phyloP scores from a whole-genome alignment of 2,113 vertebrate genomes.

The Anser cygnoides region DNA sequence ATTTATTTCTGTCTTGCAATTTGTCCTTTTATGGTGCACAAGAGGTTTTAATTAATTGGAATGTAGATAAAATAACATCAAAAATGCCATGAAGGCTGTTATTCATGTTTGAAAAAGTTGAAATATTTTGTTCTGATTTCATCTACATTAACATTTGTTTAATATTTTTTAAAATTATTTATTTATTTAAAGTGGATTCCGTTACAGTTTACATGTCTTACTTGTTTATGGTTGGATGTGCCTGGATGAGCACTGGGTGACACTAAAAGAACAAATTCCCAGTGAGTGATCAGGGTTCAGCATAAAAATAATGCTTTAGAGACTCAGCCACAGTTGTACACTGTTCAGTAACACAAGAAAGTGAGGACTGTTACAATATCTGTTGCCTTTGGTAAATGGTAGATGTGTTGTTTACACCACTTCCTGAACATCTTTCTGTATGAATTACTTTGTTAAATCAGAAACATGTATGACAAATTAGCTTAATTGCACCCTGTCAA shows the following conservation, averaged over 20 bases:
- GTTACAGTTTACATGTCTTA: neutral
- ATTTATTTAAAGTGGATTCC: neutral
- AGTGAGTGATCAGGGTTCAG: neutral
- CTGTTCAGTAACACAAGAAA: neutral
- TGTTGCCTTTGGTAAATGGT: rapidly evolving
- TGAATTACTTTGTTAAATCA: neutral
- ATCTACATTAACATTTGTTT: neutral
- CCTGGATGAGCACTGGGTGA: neutral
- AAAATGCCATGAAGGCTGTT: neutral
- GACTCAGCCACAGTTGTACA: neutral
- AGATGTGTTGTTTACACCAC: neutral
- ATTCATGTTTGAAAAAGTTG: neutral
- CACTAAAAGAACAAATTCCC: neutral
- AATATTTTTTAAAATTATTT: neutral
- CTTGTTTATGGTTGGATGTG: neutral
- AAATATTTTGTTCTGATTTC: neutral
- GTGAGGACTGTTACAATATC: neutral
- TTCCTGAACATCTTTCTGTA: neutral
- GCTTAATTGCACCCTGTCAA: neutral
- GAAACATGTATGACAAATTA: neutral
- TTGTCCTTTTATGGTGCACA: neutral
- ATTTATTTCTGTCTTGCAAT: neutral
- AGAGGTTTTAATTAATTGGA: neutral
- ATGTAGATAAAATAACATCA: neutral
- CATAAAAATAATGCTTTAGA: neutral